phyloP scores from a whole-genome alignment of 2,113 vertebrate genomes.

The Cochlearius cochlearius region DNA sequence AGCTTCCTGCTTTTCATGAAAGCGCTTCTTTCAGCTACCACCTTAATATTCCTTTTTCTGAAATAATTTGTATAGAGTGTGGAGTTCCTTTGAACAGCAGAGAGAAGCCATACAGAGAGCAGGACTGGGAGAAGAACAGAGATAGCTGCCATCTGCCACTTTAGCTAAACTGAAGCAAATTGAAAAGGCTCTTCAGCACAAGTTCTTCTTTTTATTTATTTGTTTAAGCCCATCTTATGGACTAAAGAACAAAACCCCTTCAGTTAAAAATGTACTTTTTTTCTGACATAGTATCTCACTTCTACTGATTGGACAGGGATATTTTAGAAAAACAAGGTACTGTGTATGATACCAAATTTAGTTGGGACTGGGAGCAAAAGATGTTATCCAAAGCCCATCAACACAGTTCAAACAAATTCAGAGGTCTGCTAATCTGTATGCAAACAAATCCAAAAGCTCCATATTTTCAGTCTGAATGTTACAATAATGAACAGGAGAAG shows the following conservation, averaged over 20 bases:
- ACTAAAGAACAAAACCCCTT: not conserved
- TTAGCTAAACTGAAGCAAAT: constrained; percentile 42
- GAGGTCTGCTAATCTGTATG: not conserved
- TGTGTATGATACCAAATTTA: not conserved
- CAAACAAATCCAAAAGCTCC: not conserved
- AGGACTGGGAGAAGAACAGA: constrained; percentile 52
- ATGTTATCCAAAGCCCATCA: not conserved
- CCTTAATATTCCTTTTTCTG: constrained; percentile 61
- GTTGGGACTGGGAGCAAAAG: not conserved
- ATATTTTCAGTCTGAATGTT: not conserved
- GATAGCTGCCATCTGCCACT: constrained; percentile 62
- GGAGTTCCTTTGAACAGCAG: constrained; percentile 43
- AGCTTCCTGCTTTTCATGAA: constrained; percentile 66
- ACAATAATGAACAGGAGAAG: not conserved
- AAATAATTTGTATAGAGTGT: constrained; percentile 56
- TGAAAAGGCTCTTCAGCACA: constrained; percentile 28
- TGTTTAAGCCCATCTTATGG: not conserved
- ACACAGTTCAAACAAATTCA: not conserved
- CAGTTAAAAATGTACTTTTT: not conserved
- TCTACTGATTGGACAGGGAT: not conserved
- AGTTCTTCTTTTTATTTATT: constrained; percentile 40
- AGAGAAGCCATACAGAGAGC: constrained; percentile 48
- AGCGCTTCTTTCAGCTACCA: constrained; percentile 62
- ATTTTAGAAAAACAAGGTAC: not conserved
- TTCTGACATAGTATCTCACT: not conserved